phyloP scores from a whole-genome alignment of 2,113 vertebrate species.

The Tiliqua scincoides region DNA sequence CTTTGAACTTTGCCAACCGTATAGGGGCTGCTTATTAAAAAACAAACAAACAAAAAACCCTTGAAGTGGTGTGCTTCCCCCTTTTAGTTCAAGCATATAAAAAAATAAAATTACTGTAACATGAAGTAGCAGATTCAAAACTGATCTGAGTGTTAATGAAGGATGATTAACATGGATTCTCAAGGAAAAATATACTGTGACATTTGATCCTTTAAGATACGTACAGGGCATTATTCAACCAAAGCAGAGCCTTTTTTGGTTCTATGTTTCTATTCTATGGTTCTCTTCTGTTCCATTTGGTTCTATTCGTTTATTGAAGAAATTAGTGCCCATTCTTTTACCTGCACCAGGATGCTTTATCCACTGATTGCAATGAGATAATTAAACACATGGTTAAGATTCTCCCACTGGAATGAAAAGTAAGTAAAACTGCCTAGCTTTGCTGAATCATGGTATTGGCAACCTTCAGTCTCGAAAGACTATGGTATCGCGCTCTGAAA shows the following conservation, averaged over 20 bases:
- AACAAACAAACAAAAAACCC: constrained; percentile 6
- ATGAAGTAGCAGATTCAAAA: neutral
- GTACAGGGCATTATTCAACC: neutral
- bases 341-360: too few relatives aligned
- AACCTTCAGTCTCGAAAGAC: too few relatives aligned
- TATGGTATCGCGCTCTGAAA: too few relatives aligned
- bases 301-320: too few relatives aligned
- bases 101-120: neutral
- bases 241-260: neutral
- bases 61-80: constrained; percentile 7
- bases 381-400: neutral
- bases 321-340: too few relatives aligned
- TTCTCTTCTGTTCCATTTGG: too few relatives aligned
- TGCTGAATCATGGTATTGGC: neutral
- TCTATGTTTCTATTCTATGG: neutral
- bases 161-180: neutral
- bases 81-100: constrained; percentile 1
- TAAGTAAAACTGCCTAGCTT: neutral
- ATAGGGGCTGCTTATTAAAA: constrained; percentile 45
- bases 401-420: neutral
- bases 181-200: neutral
- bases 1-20: constrained; percentile 55
- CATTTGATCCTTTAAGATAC: too few relatives aligned
- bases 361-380: neutral
- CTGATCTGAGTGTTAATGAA: neutral